These are phyloP conservation scores for Taurulus bubalis DNA, from an alignment of 2,113 vertebrate species.

Conservation along the genomic window DNA sequence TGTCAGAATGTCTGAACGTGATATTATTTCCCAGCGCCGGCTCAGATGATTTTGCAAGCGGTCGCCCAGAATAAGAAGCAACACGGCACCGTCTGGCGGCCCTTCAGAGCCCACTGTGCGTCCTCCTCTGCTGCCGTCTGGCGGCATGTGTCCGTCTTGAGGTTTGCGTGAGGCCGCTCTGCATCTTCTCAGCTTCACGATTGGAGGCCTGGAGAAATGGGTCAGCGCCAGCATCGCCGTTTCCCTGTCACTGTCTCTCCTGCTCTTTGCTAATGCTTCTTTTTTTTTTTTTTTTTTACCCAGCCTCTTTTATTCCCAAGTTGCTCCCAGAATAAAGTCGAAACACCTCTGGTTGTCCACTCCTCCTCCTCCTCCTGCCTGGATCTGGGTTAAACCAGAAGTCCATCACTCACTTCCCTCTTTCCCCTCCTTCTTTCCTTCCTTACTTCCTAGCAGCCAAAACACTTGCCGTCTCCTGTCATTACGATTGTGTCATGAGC, in stretches of 20 bases:
- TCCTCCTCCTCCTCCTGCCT: constrained; percentile 55
- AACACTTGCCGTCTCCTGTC: constrained; percentile 9
- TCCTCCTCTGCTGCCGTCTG: constrained; percentile 28
- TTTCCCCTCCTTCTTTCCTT: constrained; percentile 3
- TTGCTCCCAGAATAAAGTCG: constrained; percentile 72
- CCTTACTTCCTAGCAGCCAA: not conserved
- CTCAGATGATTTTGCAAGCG: constrained; percentile 45
- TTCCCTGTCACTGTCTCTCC: constrained; percentile 57
- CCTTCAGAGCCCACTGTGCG: not conserved
- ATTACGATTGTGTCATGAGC: constrained; percentile 7
- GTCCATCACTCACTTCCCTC: constrained; percentile 47
- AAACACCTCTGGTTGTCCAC: constrained; percentile 74
- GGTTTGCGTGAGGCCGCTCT: constrained; percentile 54
- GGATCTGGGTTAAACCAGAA: constrained; percentile 73
- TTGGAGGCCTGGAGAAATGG: constrained; percentile 83
- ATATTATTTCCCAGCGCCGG: constrained; percentile 37
- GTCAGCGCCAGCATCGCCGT: constrained; percentile 70
- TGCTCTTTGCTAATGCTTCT: constrained; percentile 57
- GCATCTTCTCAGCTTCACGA: constrained; percentile 72
- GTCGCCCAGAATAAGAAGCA: constrained; percentile 20
- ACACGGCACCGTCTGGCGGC: constrained; percentile 17
- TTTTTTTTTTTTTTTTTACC: constrained; percentile 2
- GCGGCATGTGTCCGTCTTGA: constrained; percentile 50
- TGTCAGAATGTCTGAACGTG: constrained; percentile 36
- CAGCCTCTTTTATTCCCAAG: constrained; percentile 70